Evolutionary conservation across 2,888 invertebrate genomes (phyloP).

Genomic region (Drepanosiphum platanoidis): DNA sequence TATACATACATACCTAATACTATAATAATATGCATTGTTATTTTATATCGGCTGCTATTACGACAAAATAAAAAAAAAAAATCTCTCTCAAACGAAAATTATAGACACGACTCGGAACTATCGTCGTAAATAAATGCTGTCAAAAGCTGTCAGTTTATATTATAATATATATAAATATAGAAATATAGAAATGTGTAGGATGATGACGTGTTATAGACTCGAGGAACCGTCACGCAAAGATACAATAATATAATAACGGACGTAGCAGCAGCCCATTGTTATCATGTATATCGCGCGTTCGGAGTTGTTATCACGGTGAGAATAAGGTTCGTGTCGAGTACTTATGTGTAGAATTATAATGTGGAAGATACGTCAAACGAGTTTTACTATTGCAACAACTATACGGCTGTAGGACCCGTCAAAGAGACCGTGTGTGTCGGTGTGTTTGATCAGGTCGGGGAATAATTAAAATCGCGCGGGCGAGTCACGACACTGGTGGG

Average conservation of each 20-base stretch:
- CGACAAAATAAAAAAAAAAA: no score
- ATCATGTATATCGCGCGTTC: not conserved
- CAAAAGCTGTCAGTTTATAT: not conserved
- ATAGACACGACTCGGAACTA: no score
- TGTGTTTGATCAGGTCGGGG: constrained; percentile 10
- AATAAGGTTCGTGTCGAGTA: not conserved
- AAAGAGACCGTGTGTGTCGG: constrained; percentile 25
- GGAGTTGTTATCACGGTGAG: constrained; percentile 3
- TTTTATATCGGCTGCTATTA: no score
- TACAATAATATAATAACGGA: not conserved
- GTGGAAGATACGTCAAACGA: constrained; percentile 30
- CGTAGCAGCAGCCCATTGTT: not conserved
- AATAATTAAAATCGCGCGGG: constrained; percentile 53
- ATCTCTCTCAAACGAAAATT: no score
- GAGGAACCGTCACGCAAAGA: not conserved
- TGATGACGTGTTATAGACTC: not conserved
- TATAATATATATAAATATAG: no score
- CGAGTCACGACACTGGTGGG: constrained; percentile 45
- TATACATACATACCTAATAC: no score
- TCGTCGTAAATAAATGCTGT: not conserved
- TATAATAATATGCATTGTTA: no score
- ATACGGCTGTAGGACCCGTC: not conserved
- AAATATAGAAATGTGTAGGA: not conserved
- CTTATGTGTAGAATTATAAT: not conserved
- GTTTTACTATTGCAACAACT: constrained; percentile 4